These are phyloP conservation scores for Atractosteus spatula DNA, from an alignment of 2,113 vertebrate genomes.

Conservation along the genomic window DNA sequence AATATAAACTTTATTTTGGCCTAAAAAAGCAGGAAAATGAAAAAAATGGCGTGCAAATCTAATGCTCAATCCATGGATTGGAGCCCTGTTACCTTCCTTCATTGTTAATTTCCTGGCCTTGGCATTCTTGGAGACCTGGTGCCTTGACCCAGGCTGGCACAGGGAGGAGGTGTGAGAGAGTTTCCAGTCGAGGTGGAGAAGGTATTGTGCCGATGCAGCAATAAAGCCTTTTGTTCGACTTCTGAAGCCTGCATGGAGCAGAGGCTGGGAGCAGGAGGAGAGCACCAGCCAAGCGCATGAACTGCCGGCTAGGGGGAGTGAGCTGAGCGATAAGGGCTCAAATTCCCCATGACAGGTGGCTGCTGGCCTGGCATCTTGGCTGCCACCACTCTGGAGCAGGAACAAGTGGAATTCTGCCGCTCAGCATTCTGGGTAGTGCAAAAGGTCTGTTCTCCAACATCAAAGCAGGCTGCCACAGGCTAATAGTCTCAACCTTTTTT, in stretches of 20 bases:
- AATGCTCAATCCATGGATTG: too few relatives aligned
- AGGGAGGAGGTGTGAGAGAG: neutral
- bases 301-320: neutral
- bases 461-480: too few relatives aligned
- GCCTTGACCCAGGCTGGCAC: neutral
- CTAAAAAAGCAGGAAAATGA: too few relatives aligned
- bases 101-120: neutral
- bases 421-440: neutral
- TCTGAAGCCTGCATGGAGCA: slow-evolving; percentile 1
- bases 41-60: too few relatives aligned
- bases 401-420: neutral
- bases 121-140: neutral
- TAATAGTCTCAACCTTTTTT: too few relatives aligned
- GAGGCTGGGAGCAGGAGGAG: neutral
- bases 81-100: too few relatives aligned
- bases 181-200: neutral
- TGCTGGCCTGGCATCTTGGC: neutral
- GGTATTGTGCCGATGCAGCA: slow-evolving; percentile 1
- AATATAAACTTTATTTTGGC: too few relatives aligned
- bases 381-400: neutral
- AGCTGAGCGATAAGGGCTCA: neutral
- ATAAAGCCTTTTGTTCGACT: neutral
- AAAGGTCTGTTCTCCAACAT: too few relatives aligned
- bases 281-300: neutral
- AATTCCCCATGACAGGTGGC: slow-evolving; percentile 16